Conservation (phyloP, 2,888 invertebrate genomes). For the Machimus atricapillus region DNA sequence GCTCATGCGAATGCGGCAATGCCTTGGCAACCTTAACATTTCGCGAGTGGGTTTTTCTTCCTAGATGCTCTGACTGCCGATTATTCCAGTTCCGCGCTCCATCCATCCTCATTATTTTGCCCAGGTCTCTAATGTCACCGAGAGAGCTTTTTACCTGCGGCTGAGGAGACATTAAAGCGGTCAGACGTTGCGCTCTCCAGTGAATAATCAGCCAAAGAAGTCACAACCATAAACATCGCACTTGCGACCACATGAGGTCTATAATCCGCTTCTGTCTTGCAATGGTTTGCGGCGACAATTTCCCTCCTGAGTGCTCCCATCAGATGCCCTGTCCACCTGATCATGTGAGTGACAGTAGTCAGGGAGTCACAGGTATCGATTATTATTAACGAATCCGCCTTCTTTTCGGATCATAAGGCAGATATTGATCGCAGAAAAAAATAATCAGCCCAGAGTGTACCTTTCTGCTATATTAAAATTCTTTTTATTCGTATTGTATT, state of each 20-base stretch:
- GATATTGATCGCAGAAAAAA: neutral
- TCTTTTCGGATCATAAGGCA: neutral
- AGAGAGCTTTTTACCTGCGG: neutral
- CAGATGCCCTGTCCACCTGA: neutral
- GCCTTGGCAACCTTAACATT: slow-evolving; percentile 10
- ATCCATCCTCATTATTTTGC: neutral
- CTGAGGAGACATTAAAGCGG: neutral
- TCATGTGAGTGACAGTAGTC: neutral
- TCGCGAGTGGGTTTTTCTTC: neutral
- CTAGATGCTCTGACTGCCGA: neutral
- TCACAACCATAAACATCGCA: neutral
- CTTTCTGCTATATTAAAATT: neutral
- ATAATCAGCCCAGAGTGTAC: neutral
- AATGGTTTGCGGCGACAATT: neutral
- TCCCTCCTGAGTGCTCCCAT: neutral
- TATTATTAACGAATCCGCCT: neutral
- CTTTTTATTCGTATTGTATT: neutral
- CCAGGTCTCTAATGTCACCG: neutral
- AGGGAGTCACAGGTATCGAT: neutral
- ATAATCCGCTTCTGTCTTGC: neutral
- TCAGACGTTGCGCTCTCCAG: neutral
- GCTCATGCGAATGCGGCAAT: neutral
- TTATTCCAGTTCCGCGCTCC: neutral
- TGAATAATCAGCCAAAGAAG: neutral
- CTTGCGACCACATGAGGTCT: neutral